Evolutionary conservation across 2,888 invertebrate species (phyloP), one percentile per base, ranked within the genome.

Genomic region (Idaea dimidiata): DNA sequence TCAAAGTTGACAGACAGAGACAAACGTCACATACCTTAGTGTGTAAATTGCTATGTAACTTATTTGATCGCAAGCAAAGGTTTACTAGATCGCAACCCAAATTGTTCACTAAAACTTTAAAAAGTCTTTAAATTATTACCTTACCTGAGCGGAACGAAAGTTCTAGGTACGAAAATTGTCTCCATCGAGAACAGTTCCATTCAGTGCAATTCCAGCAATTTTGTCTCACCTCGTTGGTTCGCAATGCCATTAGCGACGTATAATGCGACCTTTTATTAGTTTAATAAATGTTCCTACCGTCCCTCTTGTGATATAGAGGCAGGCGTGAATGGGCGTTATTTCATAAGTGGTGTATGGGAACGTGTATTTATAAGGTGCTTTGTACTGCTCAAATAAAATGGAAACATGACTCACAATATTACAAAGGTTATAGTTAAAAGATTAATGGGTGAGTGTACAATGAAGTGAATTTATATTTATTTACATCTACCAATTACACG

Each of bases 221-320:
- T 60, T 63, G 66, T 64, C 63, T 62, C 66, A 67, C 63, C 60
- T 67, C 62, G 67, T 63, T 63, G 64, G 64, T 59, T 66, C 66
- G 63, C 60, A 62, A 58, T 10, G 65, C 70, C 67, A 70, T 70
- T 70, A 70, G 65, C 62, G 56, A 64, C 64, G 63, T 66, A 66
- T 67, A 65, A 70, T 68, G 65, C 60, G 61, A 66, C 66, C 65
- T 68, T 71, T 67, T 70, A 71, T 70, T 69, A 68, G 69, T 71
- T 65, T 69, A 67, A 67, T 71, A 69, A 67, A 69, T 68, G 67
- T 69, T 67, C 62, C 65, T 59, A 56, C 59, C 62, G 59, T 62
- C 54, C 31, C 61, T 60, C 60, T 59, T 63, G 64, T 56, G 56
- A 56, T 56, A 56, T 56, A 56, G 17, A 17, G 56, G 14, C 17